These are phyloP conservation scores for Lepidiolamprologus cunningtoni DNA, from an alignment of 2,113 vertebrate genomes.

Conservation along the genomic window DNA sequence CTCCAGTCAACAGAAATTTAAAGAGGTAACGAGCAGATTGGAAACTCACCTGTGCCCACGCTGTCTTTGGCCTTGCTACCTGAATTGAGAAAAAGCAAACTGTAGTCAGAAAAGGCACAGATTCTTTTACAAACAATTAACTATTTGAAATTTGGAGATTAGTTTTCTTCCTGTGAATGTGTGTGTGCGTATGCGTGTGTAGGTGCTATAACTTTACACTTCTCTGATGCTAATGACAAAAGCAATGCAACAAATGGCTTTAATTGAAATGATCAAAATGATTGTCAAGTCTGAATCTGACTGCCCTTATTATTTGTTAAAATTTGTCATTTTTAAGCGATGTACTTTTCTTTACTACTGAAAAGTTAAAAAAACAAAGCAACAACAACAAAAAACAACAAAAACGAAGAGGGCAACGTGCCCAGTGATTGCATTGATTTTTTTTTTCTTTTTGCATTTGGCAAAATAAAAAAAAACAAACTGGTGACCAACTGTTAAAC, in stretches of 20 bases:
- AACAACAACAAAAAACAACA: not conserved
- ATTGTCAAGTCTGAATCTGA: not conserved
- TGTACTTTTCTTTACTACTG: not conserved
- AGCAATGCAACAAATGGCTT: not conserved
- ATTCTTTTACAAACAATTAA: not conserved
- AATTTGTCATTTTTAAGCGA: not conserved
- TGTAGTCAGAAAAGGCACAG: not conserved
- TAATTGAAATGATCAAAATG: not conserved
- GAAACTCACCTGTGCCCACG: slow-evolving; percentile 85
- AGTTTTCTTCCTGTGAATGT: not conserved
- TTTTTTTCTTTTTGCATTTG: not conserved
- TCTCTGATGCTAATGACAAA: not conserved
- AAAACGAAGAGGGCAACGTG: not conserved
- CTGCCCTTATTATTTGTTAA: not conserved
- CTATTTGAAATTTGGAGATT: not conserved
- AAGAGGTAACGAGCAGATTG: not conserved
- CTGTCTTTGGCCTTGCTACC: slow-evolving; percentile 95
- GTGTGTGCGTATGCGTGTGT: not conserved
- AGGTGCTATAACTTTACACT: not conserved
- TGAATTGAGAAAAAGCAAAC: slow-evolving; percentile 53
- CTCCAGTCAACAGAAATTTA: not conserved
- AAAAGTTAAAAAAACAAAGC: not conserved
- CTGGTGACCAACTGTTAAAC: not conserved
- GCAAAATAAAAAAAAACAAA: not conserved
- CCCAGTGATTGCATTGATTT: not conserved